Base-by-base conservation (phyloP, 2,888 invertebrate species). In the Agriopis aurantiaria region DNA sequence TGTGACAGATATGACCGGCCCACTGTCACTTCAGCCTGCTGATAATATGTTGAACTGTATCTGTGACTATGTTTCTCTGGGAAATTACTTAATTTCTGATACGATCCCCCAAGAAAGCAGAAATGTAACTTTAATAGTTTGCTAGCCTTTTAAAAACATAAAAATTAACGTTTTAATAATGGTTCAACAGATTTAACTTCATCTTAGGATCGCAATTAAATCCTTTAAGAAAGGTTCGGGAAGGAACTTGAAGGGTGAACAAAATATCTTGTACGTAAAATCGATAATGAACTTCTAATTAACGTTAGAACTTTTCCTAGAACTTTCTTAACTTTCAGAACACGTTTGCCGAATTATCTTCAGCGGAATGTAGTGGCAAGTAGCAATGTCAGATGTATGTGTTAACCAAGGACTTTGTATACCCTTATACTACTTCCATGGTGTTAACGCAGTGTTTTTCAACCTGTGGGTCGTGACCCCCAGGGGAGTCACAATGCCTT, bases 201-300 rank as follows among this genome's bases (percentile, higher is more conserved):
- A 0, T 6, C 43, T 48, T 48, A 11, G 6, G n/a, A 48, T 6
- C 12, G 48, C 4, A 3, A 33, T 48, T 48, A 11, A 17, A n/a
- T 46, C 7, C 11, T 46, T 8, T 3, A 59, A 59, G 48, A 33
- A 58, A 11, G 33, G 40, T 59, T 49, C 12, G 10, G 57, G 33
- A 8, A 40, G 49, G 1, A 45, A 52, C 23, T 62, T 33, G 33
- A 33, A 33, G 33, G 33, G 33, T 45, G 53, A 53, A 53, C 52
- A 23, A 61, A 52, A 61, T 61, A 23, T 52, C 45, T 43, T 55
- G 48, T 17, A 40, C 52, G 60, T 53, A 57, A 56, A 71, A 71
- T 59, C 65, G 43, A 57, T 60, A 69, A 62, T 57, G 51, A 60
- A 65, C 48, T 56, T 48, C 46, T 61, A 53, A 64, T 56, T 58